Conservation (phyloP, 2,797 vertebrate species). For the Carcharodon carcharias region DNA sequence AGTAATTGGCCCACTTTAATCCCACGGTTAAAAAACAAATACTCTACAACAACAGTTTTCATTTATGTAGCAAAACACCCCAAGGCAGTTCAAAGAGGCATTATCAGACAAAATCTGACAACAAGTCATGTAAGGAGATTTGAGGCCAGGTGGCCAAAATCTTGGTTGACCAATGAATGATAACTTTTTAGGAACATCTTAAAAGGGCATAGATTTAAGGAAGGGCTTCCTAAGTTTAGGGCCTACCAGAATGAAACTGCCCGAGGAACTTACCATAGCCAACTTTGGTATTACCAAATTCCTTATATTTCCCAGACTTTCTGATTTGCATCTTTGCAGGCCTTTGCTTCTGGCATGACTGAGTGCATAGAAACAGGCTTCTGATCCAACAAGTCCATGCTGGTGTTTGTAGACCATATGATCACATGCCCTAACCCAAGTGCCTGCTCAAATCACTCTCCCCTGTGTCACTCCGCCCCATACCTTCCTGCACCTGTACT, state of each 20-base stretch:
- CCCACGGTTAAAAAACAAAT: background rate
- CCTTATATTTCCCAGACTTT: background rate
- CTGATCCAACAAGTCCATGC: no score
- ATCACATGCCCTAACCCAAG: no score
- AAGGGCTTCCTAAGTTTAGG: background rate
- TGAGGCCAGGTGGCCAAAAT: background rate
- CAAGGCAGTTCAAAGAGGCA: accelerated
- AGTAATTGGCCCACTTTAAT: background rate
- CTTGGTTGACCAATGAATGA: background rate
- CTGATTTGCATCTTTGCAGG: background rate
- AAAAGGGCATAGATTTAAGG: background rate
- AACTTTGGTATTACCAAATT: background rate
- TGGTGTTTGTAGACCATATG: no score
- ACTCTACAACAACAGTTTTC: background rate
- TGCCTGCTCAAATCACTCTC: no score
- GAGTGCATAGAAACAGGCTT: background rate
- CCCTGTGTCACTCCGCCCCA: no score
- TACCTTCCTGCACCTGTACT: no score
- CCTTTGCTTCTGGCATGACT: background rate
- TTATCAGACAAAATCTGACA: background rate
- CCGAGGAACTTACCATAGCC: background rate
- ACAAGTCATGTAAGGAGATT: background rate
- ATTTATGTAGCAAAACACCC: background rate
- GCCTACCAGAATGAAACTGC: background rate
- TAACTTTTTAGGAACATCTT: background rate